These are phyloP conservation scores for Leptinotarsa undecemlineata DNA, from an alignment of 1,140 invertebrate genomes.

Conservation along the genomic window DNA sequence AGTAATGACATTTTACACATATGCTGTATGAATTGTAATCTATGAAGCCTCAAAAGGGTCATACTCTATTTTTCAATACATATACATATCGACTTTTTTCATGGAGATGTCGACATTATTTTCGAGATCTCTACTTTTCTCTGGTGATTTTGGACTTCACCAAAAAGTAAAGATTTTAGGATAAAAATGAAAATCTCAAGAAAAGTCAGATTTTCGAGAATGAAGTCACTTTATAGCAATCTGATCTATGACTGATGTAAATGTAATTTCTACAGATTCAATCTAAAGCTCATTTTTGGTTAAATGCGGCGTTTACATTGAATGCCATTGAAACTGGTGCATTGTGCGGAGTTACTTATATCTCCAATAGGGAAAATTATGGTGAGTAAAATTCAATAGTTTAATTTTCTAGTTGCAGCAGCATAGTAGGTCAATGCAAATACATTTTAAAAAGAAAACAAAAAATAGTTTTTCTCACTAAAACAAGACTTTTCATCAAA, in stretches of 20 bases:
- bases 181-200: not conserved
- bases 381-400: conserved; percentile 67
- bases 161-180: not conserved
- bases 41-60: no score
- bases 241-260: not conserved
- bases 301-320: conserved; percentile 79
- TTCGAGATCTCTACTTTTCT: not conserved
- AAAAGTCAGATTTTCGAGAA: not conserved
- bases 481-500: no score
- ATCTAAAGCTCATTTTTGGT: conserved; percentile 62
- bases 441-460: no score
- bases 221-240: not conserved
- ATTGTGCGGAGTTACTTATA: conserved; percentile 86
- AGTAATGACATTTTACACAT: no score
- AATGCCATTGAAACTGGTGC: conserved; percentile 83
- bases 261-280: conserved; percentile 53
- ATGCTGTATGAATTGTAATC: no score
- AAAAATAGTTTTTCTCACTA: no score
- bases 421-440: no score
- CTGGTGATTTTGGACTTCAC: not conserved
- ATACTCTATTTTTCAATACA: no score
- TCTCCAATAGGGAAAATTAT: conserved; percentile 93
- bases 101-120: no score
- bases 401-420: not conserved
- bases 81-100: no score